phyloP scores from a whole-genome alignment of 2,113 vertebrate species.

The Thalassarche chlororhynchos region DNA sequence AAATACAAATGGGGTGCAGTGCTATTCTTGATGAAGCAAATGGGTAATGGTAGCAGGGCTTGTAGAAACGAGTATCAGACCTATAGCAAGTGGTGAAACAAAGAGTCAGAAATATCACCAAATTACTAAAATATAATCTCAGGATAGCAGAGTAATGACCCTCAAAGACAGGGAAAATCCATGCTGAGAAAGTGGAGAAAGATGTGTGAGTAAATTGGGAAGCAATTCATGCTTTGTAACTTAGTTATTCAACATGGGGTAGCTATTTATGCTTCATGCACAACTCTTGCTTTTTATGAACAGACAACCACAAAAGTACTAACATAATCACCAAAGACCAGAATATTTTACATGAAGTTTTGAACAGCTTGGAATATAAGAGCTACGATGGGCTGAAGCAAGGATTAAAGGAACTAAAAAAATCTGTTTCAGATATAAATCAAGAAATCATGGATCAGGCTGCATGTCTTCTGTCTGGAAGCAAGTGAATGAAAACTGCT shows the following conservation, averaged over 20 bases:
- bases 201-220: background rate
- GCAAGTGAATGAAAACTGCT: background rate
- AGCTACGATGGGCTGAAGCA: background rate
- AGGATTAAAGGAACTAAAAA: background rate
- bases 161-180: background rate
- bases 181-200: background rate
- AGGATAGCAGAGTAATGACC: background rate
- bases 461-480: background rate
- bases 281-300: background rate
- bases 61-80: fast-evolving
- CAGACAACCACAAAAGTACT: background rate
- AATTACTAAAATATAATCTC: background rate
- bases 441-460: background rate
- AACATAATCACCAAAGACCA: background rate
- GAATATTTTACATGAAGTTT: background rate
- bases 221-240: background rate
- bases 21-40: background rate
- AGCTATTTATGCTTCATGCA: background rate
- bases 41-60: background rate
- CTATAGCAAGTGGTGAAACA: background rate
- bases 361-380: background rate
- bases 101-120: background rate
- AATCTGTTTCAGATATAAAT: background rate
- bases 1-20: background rate
- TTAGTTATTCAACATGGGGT: background rate